Base-by-base conservation (phyloP, 2,888 invertebrate genomes). In the Pachliopta kotzebuea region DNA sequence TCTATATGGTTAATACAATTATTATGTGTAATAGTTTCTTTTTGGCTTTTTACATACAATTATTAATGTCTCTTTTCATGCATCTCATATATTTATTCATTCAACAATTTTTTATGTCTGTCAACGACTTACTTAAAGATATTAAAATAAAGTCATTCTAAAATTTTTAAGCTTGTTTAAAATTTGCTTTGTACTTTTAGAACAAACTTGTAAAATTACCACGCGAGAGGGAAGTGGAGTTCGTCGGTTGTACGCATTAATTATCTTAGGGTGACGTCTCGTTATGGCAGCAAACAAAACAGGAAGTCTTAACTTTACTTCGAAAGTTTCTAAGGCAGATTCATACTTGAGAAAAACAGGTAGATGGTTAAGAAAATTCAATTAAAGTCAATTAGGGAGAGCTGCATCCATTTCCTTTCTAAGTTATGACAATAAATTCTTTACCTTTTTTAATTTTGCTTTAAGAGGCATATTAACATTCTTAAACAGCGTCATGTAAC, bases 291-390 rank as follows among this genome's bases (percentile, higher is more conserved):
- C 81, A 84, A 82, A 79, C 80, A 78, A 79, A 86, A 87, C 84
- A 83, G 83, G 83, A 76, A 83, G 81, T 81, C 83, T 81, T 81
- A 84, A 85, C 83, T 85, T 84, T 70, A 85, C 83, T 85, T 84
- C 69, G 77, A 72, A 81, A 82, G 69, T 80, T 82, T 83, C 85
- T 83, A 81, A 85, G 83, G 85, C 85, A 85, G 77, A 75, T 71
- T 72, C 70, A 73, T 58, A 45, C 63, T 53, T 18, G 29, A 23
- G 45, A 26, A n/a, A 54, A 56, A 56, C 62, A 62, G 62, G 50
- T 62, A 56, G 20, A 56, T 29, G 54, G 42, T 45, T 62, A 31
- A 49, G 56, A 62, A 49, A 61, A 56, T 26, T 56, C 50, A 26
- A n/a, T n/a, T n/a, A n/a, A n/a, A n/a, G n/a, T n/a, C n/a, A 57